A percentile compares a stretch with the other conserved stretches of the same genome.
These are phyloP conservation scores for Stegodyphus mimosarum DNA, from an alignment of 1,140 invertebrate genomes.

Conservation along the genomic window DNA sequence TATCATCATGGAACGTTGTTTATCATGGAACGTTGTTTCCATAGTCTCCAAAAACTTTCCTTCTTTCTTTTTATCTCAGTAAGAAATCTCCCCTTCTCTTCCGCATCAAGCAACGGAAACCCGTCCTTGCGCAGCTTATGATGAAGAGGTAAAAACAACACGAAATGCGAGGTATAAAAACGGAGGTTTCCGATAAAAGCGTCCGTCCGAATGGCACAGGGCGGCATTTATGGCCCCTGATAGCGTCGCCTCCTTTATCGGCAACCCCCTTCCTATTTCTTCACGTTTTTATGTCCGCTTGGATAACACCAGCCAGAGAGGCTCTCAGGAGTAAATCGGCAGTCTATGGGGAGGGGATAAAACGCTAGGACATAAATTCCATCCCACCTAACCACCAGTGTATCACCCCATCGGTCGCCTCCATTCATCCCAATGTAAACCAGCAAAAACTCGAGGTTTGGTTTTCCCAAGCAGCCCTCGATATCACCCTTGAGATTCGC, in stretches of 20 bases:
- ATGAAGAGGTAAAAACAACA: too few species aligned
- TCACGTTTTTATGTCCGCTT: neutral
- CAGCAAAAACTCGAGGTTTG: too few species aligned
- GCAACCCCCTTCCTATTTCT: neutral
- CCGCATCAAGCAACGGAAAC: too few species aligned
- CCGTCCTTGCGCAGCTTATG: too few species aligned
- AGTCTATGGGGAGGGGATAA: neutral
- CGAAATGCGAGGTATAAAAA: constrained; percentile 1
- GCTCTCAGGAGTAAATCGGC: neutral
- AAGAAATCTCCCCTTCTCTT: too few species aligned
- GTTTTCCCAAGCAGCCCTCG: too few species aligned
- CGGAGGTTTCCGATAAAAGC: neutral
- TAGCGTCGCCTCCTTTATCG: constrained; percentile 12
- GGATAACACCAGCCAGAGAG: neutral
- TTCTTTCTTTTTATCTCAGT: too few species aligned
- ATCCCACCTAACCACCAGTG: neutral
- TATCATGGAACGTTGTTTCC: too few species aligned
- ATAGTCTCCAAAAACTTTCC: too few species aligned
- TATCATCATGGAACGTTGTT: too few species aligned
- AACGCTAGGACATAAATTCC: neutral
- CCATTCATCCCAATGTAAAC: too few species aligned
- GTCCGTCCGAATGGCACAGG: neutral
- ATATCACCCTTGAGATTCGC: too few species aligned
- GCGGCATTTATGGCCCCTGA: neutral
- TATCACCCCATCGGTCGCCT: neutral